phyloP scores from a whole-genome alignment of 1,140 invertebrate species.

The Epicauta chinensis region DNA sequence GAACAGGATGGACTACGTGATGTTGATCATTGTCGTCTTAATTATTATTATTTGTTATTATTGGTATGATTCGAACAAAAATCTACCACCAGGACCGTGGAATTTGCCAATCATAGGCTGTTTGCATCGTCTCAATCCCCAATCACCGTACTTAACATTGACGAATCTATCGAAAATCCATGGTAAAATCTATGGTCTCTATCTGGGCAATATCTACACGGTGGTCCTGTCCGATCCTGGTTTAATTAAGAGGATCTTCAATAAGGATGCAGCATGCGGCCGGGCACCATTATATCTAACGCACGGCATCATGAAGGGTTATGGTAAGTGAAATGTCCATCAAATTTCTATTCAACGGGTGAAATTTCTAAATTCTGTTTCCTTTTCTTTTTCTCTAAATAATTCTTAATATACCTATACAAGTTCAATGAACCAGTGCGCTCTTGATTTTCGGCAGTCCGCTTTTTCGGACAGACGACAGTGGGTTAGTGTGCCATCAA shows the following conservation, averaged over 20 bases:
- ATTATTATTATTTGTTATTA: neutral
- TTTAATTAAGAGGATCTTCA: constrained; percentile 61
- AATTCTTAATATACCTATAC: too few relatives aligned
- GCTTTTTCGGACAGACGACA: constrained; percentile 16
- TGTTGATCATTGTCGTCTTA: too few relatives aligned
- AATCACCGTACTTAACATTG: constrained; percentile 62
- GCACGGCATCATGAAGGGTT: constrained; percentile 79
- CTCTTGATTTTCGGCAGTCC: constrained; percentile 16
- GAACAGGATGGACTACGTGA: too few relatives aligned
- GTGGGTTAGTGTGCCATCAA: constrained; percentile 24
- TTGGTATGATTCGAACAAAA: constrained; percentile 1
- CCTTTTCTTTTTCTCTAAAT: too few relatives aligned
- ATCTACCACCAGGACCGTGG: constrained; percentile 68
- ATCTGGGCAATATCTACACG: constrained; percentile 64
- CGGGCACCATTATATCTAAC: constrained; percentile 74
- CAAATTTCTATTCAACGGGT: too few relatives aligned
- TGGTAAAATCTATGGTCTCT: constrained; percentile 63
- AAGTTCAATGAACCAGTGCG: constrained; percentile 5
- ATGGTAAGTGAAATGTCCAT: constrained; percentile 53
- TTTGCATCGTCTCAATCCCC: constrained; percentile 61
- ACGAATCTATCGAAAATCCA: constrained; percentile 58
- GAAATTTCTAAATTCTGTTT: too few relatives aligned
- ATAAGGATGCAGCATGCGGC: constrained; percentile 60
- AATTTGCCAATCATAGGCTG: constrained; percentile 73
- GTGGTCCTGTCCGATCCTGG: constrained; percentile 68